Percentiles rank a stretch among this genome's conserved stretches.
Conservation (phyloP, 2,888 invertebrate species). For the Pardosa pseudoannulata region DNA sequence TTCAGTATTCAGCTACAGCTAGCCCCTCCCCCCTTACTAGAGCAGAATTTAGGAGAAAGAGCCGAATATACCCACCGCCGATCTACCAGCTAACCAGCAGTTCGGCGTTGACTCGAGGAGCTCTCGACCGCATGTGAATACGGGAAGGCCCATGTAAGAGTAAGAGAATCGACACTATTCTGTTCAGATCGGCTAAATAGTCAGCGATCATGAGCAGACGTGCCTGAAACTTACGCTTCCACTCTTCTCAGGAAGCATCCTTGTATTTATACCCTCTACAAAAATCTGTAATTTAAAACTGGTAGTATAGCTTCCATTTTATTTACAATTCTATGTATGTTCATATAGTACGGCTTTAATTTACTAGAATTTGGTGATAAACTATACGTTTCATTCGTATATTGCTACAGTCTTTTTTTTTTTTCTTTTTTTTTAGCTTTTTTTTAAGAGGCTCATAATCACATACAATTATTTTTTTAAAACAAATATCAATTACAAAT, state of each 20-base stretch:
- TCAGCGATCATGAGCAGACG: constrained; percentile 63
- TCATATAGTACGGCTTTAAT: too few relatives aligned
- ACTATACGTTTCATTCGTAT: too few relatives aligned
- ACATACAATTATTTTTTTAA: too few relatives aligned
- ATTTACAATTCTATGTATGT: too few relatives aligned
- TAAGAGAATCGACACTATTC: constrained; percentile 66
- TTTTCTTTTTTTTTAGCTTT: too few relatives aligned
- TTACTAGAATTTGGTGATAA: too few relatives aligned
- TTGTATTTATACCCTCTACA: too few relatives aligned
- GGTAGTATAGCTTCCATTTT: too few relatives aligned
- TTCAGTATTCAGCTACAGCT: constrained; percentile 48
- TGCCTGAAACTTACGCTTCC: constrained; percentile 64
- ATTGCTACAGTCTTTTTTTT: too few relatives aligned
- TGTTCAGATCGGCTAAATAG: constrained; percentile 61
- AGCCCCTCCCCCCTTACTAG: constrained; percentile 50
- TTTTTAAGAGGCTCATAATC: too few relatives aligned
- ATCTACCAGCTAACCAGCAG: constrained; percentile 40
- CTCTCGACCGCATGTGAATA: constrained; percentile 8
- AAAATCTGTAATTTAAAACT: too few relatives aligned
- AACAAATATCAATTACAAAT: too few relatives aligned
- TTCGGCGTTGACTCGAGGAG: constrained; percentile 25
- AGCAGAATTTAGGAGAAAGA: constrained; percentile 57
- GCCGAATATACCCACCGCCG: constrained; percentile 65
- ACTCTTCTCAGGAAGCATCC: background rate
- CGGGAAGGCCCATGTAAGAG: constrained; percentile 18